Evolutionary conservation across 2,113 vertebrate species (phyloP).

Genomic region (Megaptera novaeangliae): DNA sequence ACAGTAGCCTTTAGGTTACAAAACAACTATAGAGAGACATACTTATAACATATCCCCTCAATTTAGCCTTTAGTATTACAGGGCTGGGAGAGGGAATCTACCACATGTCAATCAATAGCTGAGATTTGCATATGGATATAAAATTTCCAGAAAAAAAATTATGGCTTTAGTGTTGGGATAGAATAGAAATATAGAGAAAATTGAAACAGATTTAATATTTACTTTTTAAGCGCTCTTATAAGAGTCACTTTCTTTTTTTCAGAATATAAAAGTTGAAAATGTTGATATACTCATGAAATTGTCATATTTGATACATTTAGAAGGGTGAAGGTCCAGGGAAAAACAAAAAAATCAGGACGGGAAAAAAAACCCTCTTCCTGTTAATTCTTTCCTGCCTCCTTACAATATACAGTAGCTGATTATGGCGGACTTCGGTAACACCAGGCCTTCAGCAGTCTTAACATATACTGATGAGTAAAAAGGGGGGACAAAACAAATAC

Average conservation of each 20-base stretch:
- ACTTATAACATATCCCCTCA: background rate
- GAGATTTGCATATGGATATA: background rate
- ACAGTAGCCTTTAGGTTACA: background rate
- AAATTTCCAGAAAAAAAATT: constrained; percentile 17
- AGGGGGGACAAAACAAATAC: background rate
- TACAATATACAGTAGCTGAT: background rate
- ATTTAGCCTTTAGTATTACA: background rate
- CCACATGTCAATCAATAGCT: background rate
- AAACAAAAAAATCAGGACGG: background rate
- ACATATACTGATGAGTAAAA: background rate
- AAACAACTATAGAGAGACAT: background rate
- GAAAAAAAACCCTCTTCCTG: background rate
- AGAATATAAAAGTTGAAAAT: background rate
- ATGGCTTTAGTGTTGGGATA: background rate
- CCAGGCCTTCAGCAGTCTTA: background rate
- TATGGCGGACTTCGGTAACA: background rate
- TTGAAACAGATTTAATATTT: background rate
- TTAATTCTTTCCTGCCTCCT: background rate
- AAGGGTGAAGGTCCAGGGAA: background rate
- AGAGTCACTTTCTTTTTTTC: background rate
- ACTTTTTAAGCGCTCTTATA: background rate
- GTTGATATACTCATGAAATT: background rate
- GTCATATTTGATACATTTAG: background rate
- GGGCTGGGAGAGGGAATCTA: background rate
- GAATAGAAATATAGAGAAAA: background rate